Evolutionary conservation across 2,113 vertebrate genomes (phyloP), one percentile per base, ranked within the genome.

Genomic region (Choloepus hoffmanni): DNA sequence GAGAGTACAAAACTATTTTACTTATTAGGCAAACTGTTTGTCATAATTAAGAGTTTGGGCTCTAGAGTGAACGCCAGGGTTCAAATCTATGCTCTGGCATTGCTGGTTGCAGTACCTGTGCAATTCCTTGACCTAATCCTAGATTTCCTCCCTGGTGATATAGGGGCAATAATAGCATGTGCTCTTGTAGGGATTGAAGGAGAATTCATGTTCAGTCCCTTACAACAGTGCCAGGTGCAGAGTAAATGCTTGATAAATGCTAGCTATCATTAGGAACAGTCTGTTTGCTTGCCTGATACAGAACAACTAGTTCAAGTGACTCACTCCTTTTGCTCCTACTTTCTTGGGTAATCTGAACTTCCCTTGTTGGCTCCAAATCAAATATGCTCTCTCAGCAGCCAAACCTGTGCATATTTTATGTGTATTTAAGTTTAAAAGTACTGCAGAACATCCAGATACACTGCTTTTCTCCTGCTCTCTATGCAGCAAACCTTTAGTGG

Each of bases 1-100:
- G 23, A 5, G n/a, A 53, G n/a, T 24, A 55, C 48, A 50, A 65
- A 73, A 60, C 43, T 60, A 1, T 84, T 93, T 74, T 30, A 30
- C 50, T n/a, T n/a, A 43, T 67, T 33, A 85, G 30, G 30, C 74
- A 28, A 83, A 26, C 11, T 85, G 1, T 23, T 24, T 4, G 30
- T 24, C 89, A 18, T 76, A 15, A 58, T 76, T 48, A 77, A 88
- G 72, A 85, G 45, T 94, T 72, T 77, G 73, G 50, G n/a, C 13
- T 68, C 60, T 67, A 12, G 28, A 58, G 40, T 28, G 28, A 60
- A 18, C 15, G 1, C 33, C 43, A 68, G 18, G 36, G 58, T n/a
- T 94, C 85, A 65, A 67, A 73, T 90, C 85, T 12, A 5, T 33
- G 23, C 58, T 65, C 62, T 30, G 30, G 79, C 36, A 63, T 78